These are phyloP conservation scores for Malthinus seriepunctatus DNA, from an alignment of 2,888 invertebrate species.

Conservation along the genomic window DNA sequence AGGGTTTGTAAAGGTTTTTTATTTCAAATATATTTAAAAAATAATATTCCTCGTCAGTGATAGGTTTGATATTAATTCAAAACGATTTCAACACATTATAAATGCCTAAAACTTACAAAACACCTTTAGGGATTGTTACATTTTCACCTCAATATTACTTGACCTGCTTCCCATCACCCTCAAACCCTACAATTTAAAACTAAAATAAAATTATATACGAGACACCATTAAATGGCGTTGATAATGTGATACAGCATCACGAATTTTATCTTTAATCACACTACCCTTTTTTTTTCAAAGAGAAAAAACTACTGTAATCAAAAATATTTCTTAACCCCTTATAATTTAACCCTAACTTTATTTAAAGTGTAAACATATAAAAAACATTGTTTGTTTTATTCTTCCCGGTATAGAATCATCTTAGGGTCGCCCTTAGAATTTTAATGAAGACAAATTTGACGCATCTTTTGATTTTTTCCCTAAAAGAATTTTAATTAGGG, in stretches of 20 bases:
- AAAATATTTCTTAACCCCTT: not conserved
- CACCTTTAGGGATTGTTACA: not conserved
- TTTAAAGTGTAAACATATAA: not conserved
- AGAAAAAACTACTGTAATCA: slow-evolving; percentile 5
- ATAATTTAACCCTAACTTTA: not conserved
- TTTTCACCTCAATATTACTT: not conserved
- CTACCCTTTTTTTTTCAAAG: slow-evolving; percentile 2
- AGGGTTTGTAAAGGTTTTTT: no score
- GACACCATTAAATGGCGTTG: slow-evolving; percentile 17
- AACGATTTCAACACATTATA: no score
- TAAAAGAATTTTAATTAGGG: not conserved
- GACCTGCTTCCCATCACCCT: not conserved
- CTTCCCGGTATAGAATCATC: not conserved
- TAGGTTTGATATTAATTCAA: no score
- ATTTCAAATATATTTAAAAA: no score
- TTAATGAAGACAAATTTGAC: slow-evolving; percentile 1
- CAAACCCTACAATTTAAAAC: slow-evolving; percentile 6
- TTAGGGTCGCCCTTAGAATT: not conserved
- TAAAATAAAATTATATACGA: slow-evolving; percentile 10
- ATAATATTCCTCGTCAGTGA: no score
- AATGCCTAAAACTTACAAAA: not conserved
- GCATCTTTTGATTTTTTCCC: not conserved
- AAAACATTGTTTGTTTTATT: not conserved
- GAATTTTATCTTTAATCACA: slow-evolving; percentile 23
- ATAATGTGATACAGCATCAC: slow-evolving; percentile 21